Evolutionary conservation across 2,797 vertebrate genomes (phyloP).

Genomic region (Poliocrania exsul): DNA sequence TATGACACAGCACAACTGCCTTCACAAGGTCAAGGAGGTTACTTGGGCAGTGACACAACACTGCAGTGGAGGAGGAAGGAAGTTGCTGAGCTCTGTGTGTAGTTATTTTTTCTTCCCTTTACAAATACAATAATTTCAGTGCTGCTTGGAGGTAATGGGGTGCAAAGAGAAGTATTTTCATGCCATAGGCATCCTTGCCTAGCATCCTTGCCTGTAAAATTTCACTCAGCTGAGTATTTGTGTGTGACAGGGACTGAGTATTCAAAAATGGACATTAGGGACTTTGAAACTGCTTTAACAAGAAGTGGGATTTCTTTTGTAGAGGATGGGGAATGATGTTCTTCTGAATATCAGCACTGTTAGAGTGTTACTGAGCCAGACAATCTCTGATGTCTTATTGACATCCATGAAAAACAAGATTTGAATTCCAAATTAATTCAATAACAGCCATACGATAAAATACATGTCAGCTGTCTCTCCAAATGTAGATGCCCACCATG

Average conservation of each 20-base stretch:
- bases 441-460: fast-evolving
- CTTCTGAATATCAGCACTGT: background rate
- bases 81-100: background rate
- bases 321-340: background rate
- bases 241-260: background rate
- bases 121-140: background rate
- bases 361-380: background rate
- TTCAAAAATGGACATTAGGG: background rate
- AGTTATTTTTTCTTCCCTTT: background rate
- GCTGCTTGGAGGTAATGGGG: background rate
- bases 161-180: background rate
- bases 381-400: background rate
- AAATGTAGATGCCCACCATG: background rate
- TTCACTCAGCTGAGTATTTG: background rate
- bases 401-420: background rate
- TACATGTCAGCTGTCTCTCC: background rate
- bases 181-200: background rate
- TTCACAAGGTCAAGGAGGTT: background rate
- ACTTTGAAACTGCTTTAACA: background rate
- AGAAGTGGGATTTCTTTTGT: background rate
- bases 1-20: background rate
- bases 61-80: background rate
- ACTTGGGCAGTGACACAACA: fast-evolving
- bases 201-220: background rate
- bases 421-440: background rate